phyloP scores from a whole-genome alignment of 2,797 vertebrate species.

The Mormyrops attenuatus region DNA sequence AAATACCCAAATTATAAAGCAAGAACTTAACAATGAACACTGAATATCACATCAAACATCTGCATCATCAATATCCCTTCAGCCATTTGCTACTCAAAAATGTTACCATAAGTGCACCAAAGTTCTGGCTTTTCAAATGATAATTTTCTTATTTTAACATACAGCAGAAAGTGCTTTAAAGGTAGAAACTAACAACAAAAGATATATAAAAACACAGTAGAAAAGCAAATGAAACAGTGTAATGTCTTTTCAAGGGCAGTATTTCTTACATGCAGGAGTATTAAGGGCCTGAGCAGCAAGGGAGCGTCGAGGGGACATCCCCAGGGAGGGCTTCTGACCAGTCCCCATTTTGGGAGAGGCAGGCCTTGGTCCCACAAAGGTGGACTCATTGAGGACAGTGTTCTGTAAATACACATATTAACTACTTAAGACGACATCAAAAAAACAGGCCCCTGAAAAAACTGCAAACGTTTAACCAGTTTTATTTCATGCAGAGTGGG shows the following conservation, averaged over 20 bases:
- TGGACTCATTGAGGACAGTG: slow-evolving; percentile 44
- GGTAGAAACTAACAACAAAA: neutral
- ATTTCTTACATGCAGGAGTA: slow-evolving; percentile 36
- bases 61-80: neutral
- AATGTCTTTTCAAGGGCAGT: neutral
- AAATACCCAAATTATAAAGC: neutral
- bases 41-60: neutral
- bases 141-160: neutral
- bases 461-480: neutral
- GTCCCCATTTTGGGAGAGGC: slow-evolving; percentile 38
- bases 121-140: neutral
- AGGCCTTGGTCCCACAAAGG: slow-evolving; percentile 38
- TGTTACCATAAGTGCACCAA: slow-evolving; percentile 48
- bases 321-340: slow-evolving; percentile 41
- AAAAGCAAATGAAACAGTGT: neutral
- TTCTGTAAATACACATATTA: slow-evolving; percentile 44
- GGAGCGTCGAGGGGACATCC: slow-evolving; percentile 43
- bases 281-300: slow-evolving; percentile 24
- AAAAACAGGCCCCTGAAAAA: neutral
- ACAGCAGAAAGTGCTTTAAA: neutral
- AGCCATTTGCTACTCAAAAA: neutral
- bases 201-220: neutral
- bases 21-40: neutral
- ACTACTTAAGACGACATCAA: neutral
- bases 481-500: neutral